Evolutionary conservation across 37 sponge, comb jelly and placozoan species (phyloP), one percentile per base, ranked within the genome.

Genomic region (Chondrilla cf. caribensis): DNA sequence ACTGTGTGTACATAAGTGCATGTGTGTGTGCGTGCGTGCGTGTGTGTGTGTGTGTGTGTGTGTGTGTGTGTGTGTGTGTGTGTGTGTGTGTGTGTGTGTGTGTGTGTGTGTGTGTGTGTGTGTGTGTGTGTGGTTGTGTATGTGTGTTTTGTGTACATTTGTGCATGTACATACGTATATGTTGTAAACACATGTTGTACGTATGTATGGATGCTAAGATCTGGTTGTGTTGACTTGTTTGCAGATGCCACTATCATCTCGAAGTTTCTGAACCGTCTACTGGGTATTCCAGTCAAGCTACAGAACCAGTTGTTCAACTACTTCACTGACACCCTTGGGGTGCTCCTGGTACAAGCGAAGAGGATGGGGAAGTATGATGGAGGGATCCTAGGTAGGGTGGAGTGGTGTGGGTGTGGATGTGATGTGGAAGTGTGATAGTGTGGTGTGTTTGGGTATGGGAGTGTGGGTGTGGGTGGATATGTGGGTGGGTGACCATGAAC

Each of bases 221-320:
- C 51, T 47, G 51, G 6, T 14, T 47, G 51, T 47, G 51, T 11
- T 47, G 6, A 47, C 51, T 66, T 21, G 36, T 58, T n/a, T 44
- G 31, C 70, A 86, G 95, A 95, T 36, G 60, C 89, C 29, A 62
- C 59, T 41, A 91, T 72, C 77, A 83, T 95, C 58, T 60, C 95
- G 32, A 73, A 89, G 33, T 95, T 95, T 83, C 88, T 95, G 22
- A 95, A 95, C 55, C 87, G 95, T 1, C 79, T 93, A 21, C 84
- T 93, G 37, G 97, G 97, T 3, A 58, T 96, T 3, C 84, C 91
- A 17, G 97, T 96, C 18, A 47, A 84, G 43, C 90, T 96, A 8
- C 97, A 96, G 84, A 96, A 96, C 90, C 79, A 77, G 47, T 79
- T 96, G 32, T 96, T 96, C 70, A 73, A 80, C 31, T 96, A 91